Conservation (phyloP, 92 coral and sea anemone genomes). For the Zoanthus sansibaricus region DNA sequence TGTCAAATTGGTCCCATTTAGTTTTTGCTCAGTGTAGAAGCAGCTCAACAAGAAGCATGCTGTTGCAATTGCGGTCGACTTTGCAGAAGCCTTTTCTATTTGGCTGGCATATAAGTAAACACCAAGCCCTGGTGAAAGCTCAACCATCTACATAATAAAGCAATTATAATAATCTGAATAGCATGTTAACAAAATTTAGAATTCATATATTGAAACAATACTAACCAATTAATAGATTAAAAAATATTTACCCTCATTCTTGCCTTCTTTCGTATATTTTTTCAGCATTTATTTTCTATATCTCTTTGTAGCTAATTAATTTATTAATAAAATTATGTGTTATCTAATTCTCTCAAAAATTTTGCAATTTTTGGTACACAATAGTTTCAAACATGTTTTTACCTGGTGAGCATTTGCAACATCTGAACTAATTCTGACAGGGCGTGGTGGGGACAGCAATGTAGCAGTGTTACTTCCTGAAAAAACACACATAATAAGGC, state of each 20-base stretch:
- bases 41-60: not conserved
- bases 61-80: not conserved
- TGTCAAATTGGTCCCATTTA: not conserved
- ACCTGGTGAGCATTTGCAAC: constrained; percentile 7
- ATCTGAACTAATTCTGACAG: not conserved
- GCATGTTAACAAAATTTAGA: not conserved
- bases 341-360: not conserved
- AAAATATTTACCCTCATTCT: not conserved
- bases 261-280: not conserved
- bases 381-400: not conserved
- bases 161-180: not conserved
- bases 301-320: not conserved
- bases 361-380: not conserved
- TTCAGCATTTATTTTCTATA: not conserved
- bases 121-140: constrained; percentile 2
- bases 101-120: not conserved
- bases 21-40: not conserved
- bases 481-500: not conserved
- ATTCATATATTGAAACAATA: not conserved
- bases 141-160: not conserved
- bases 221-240: not conserved
- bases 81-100: not conserved
- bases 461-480: not conserved
- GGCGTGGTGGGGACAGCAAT: not conserved
- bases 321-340: not conserved